Conservation (phyloP, 2,113 vertebrate genomes). For the Piprites chloris region DNA sequence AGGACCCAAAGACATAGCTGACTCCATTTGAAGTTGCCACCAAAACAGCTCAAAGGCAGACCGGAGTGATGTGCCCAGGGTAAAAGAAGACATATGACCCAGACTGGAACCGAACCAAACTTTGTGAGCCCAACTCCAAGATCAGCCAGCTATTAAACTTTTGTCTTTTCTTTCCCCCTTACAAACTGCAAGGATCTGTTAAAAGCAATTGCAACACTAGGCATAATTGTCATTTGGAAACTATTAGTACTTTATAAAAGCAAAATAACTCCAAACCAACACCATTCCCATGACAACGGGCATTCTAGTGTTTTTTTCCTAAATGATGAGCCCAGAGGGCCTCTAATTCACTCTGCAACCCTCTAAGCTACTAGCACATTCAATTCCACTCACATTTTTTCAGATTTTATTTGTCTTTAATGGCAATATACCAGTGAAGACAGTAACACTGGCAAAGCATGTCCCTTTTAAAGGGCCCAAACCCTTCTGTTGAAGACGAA, state of each 20-base stretch:
- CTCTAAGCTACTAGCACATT: not conserved
- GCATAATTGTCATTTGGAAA: not conserved
- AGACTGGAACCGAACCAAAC: not conserved
- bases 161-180: not conserved
- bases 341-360: not conserved
- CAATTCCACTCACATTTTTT: not conserved
- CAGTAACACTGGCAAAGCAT: not conserved
- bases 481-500: not conserved
- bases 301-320: not conserved
- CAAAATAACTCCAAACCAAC: not conserved
- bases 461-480: not conserved
- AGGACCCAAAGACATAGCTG: not conserved
- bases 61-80: not conserved
- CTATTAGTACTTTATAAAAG: not conserved
- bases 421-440: not conserved
- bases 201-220: not conserved
- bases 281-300: not conserved
- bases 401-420: not conserved
- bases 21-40: not conserved
- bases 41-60: not conserved
- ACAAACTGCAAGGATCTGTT: not conserved
- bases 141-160: not conserved
- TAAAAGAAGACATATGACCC: not conserved
- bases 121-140: not conserved
- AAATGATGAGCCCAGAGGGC: not conserved